Percentiles rank a stretch among this genome's conserved stretches.
Conservation (phyloP, 1,140 invertebrate genomes). For the Megalonaias nervosa region DNA sequence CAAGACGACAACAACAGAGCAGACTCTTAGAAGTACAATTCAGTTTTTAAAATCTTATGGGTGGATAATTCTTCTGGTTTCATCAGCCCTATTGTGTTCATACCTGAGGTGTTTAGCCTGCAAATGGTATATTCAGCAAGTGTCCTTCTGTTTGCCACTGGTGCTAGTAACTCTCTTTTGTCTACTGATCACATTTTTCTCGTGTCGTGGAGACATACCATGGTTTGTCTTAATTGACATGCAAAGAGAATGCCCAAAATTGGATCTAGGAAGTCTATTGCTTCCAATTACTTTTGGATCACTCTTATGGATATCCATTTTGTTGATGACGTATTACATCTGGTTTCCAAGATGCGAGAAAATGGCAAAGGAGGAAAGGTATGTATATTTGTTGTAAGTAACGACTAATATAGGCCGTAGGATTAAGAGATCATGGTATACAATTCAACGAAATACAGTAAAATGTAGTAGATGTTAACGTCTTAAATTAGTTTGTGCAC, state of each 20-base stretch:
- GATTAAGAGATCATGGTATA: too few relatives aligned
- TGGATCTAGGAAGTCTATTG: neutral
- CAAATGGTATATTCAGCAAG: slow-evolving; percentile 44
- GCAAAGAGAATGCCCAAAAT: slow-evolving; percentile 2
- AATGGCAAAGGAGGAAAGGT: slow-evolving; percentile 46
- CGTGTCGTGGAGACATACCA: slow-evolving; percentile 10
- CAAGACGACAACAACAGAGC: neutral
- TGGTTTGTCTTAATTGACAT: neutral
- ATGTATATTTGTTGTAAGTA: neutral
- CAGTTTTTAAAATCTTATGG: neutral
- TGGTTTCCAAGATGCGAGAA: slow-evolving; percentile 44
- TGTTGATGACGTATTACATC: slow-evolving; percentile 34
- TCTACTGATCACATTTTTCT: neutral
- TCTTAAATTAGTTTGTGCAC: too few relatives aligned
- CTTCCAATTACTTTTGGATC: slow-evolving; percentile 65
- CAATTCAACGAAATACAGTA: too few relatives aligned
- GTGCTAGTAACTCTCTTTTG: slow-evolving; percentile 30
- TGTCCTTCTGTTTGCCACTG: slow-evolving; percentile 46
- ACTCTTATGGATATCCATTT: slow-evolving; percentile 87
- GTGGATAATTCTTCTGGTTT: neutral
- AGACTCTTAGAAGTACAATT: neutral
- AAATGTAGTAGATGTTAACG: too few relatives aligned
- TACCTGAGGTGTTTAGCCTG: slow-evolving; percentile 44
- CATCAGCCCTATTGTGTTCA: slow-evolving; percentile 19
- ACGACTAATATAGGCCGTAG: too few relatives aligned